These are phyloP conservation scores for Ciconia boyciana DNA, from an alignment of 2,113 vertebrate genomes.

Conservation along the genomic window DNA sequence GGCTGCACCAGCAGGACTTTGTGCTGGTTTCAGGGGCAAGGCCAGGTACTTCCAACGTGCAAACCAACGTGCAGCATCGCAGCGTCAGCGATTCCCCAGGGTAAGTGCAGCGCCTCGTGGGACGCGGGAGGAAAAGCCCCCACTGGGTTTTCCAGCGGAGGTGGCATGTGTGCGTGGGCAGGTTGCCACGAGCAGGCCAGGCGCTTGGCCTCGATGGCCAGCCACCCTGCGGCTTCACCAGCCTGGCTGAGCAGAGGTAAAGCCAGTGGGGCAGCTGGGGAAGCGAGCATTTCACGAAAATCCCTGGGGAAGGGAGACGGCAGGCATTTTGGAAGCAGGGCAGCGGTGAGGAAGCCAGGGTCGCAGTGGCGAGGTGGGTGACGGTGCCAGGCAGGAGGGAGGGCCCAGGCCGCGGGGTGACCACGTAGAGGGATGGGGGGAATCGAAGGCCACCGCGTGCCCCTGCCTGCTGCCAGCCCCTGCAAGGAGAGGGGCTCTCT, in stretches of 20 bases:
- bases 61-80: fast-evolving
- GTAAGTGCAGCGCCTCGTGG: fast-evolving
- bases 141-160: neutral
- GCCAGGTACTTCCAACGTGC: fast-evolving
- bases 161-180: fast-evolving
- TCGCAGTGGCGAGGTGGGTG: too few species aligned
- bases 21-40: too few species aligned
- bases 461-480: too few species aligned
- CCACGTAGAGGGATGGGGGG: too few species aligned
- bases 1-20: neutral
- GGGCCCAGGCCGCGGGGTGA: too few species aligned
- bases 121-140: neutral
- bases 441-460: too few species aligned
- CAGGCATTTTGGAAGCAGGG: neutral
- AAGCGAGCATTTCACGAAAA: fast-evolving
- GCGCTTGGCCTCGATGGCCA: fast-evolving
- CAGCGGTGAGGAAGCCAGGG: too few species aligned
- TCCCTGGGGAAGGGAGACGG: neutral
- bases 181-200: neutral
- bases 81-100: fast-evolving
- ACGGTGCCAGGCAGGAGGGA: neutral
- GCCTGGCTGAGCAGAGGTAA: fast-evolving
- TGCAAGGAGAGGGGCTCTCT: too few species aligned
- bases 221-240: fast-evolving
- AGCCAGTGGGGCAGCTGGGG: too few species aligned